Evolutionary conservation across 2,797 vertebrate species (phyloP).

Genomic region (Anguilla megastoma): DNA sequence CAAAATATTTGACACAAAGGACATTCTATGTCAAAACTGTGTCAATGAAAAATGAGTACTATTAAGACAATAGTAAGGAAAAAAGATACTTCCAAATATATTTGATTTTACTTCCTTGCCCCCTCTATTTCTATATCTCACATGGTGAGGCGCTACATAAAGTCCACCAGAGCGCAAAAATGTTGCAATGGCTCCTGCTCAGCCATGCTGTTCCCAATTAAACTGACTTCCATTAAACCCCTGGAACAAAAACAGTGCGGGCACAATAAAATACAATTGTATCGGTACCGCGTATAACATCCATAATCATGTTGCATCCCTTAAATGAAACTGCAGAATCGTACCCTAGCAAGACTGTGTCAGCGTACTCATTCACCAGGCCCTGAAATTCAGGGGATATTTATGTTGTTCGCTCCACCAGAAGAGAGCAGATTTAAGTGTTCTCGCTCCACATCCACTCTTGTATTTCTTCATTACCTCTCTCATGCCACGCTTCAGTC

Average conservation of each 20-base stretch:
- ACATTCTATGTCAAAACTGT: neutral
- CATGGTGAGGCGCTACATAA: neutral
- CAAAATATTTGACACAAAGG: neutral
- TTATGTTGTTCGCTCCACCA: neutral
- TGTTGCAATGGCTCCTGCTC: neutral
- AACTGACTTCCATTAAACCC: conserved; percentile 2
- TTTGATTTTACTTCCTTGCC: neutral
- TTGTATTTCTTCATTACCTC: neutral
- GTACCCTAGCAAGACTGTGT: neutral
- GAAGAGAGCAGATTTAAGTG: neutral
- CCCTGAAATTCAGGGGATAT: neutral
- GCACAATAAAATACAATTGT: neutral
- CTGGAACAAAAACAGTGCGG: neutral
- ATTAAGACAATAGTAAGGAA: neutral
- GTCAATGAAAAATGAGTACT: neutral
- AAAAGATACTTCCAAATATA: neutral
- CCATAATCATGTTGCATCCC: neutral
- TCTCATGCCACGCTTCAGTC: neutral
- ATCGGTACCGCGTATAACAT: neutral
- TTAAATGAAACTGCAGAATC: neutral
- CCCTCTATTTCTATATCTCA: neutral
- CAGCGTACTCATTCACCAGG: neutral
- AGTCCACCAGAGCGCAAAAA: neutral
- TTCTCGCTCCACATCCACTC: neutral
- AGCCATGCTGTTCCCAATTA: neutral